A percentile compares a stretch with the other conserved stretches of the same genome.
These are phyloP conservation scores for Heliconius erato DNA, from an alignment of 2,888 invertebrate genomes.

Conservation along the genomic window DNA sequence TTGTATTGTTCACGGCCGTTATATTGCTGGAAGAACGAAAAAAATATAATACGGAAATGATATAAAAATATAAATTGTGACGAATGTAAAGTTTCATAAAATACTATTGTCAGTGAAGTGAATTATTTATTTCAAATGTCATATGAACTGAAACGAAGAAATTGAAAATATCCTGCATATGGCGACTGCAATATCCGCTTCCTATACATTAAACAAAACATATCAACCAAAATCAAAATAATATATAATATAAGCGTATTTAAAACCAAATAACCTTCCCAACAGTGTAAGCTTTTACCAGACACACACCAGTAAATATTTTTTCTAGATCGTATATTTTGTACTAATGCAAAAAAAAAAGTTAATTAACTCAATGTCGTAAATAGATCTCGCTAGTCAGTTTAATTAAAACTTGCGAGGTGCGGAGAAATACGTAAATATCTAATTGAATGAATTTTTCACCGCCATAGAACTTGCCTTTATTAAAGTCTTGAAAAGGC, in stretches of 20 bases:
- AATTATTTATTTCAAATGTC: no score
- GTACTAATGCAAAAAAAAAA: neutral
- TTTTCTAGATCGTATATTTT: neutral
- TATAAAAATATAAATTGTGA: no score
- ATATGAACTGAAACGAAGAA: no score
- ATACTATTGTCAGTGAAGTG: no score
- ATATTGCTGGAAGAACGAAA: no score
- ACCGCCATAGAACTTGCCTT: slow-evolving; percentile 45
- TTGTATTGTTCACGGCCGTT: no score
- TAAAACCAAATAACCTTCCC: neutral
- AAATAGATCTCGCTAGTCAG: slow-evolving; percentile 12
- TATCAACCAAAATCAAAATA: neutral
- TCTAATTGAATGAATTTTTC: slow-evolving; percentile 50
- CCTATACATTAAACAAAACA: no score
- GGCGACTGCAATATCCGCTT: no score
- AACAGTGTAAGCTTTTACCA: neutral
- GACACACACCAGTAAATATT: neutral
- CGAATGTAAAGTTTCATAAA: no score
- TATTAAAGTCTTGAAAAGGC: slow-evolving; percentile 49
- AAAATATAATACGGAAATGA: no score
- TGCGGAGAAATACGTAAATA: slow-evolving; percentile 37
- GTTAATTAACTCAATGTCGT: slow-evolving; percentile 2
- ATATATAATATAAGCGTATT: neutral
- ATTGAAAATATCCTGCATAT: no score
- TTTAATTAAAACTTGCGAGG: slow-evolving; percentile 26